Evolutionary conservation across 1,140 invertebrate genomes (phyloP), one percentile per base, ranked within the genome.

Genomic region (Bombus impatiens): DNA sequence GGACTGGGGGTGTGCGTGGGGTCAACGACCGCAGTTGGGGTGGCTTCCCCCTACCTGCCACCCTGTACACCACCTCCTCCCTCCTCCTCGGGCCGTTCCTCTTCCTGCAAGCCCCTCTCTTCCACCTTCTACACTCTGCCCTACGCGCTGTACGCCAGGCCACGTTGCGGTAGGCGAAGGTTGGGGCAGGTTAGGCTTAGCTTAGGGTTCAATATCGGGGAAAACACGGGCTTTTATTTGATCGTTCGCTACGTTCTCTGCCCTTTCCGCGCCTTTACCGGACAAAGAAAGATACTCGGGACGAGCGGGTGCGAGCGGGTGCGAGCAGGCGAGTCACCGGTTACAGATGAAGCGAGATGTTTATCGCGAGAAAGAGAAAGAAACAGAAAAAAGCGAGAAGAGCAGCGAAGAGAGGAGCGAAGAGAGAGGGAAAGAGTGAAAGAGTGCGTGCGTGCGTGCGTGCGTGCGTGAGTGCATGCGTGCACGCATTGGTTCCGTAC

Each of bases 131-230:
- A 71, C 83, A 74, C 76, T 76, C 72, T 76, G 71, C 78, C 86
- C 87, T 86, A 88, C 91, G 91, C 84, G 89, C 89, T 89, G 78
- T 88, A 91, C 86, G 84, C 74, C 90, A 89, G 88, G 85, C 90
- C 88, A 91, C 89, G 90, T 92, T 91, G 90, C 87, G 90, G 90
- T 89, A 91, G 92, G 88, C 88, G 89, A 86, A 91, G 88, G 91
- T 93, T 93, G 93, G 86, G 92, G 90, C 92, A 94, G 94, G 94
- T 94, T 94, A 94, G 93, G 93, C 93, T 94, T 92, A 94, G 93
- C 93, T 94, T 94, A 94, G 93, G 93, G 92, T 94, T 94, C 94
- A 94, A 94, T 94, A 94, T 94, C 94, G 93, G 92, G 92, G 91
- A 94, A 94, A 94, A 93, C 91, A 92, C 86, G 91, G 86, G 90